A percentile compares a stretch with the other conserved stretches of the same genome.
Conservation (phyloP, 2,888 invertebrate species). For the Bellardia bayeri region DNA sequence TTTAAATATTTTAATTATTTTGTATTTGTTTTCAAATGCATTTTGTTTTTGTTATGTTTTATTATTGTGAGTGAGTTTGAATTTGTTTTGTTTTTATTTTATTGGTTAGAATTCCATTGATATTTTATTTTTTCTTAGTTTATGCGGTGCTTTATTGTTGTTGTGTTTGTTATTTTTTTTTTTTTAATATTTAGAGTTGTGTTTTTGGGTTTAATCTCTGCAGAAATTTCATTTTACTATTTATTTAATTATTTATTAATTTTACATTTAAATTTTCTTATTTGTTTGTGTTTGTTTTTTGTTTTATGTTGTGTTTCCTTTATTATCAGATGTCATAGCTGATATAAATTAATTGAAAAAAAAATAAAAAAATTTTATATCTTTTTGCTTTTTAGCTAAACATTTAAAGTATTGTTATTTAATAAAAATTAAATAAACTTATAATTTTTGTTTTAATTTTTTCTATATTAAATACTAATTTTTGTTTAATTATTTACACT, state of each 20-base stretch:
- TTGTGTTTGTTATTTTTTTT: constrained; percentile 72
- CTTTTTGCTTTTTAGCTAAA: constrained; percentile 64
- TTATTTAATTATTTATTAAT: constrained; percentile 63
- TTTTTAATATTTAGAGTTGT: constrained; percentile 68
- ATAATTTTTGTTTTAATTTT: constrained; percentile 31
- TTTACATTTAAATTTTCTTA: constrained; percentile 56
- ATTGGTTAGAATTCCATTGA: constrained; percentile 61
- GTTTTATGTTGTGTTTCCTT: constrained; percentile 75
- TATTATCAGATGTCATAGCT: constrained; percentile 84
- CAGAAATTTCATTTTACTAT: constrained; percentile 25
- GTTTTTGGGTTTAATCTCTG: constrained; percentile 57
- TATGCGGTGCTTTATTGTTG: constrained; percentile 72
- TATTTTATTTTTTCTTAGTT: constrained; percentile 64
- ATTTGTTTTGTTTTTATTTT: constrained; percentile 40
- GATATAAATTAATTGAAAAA: constrained; percentile 78
- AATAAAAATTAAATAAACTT: constrained; percentile 29
- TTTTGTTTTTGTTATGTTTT: constrained; percentile 46
- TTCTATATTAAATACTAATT: constrained; percentile 63
- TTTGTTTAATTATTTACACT: constrained; percentile 74
- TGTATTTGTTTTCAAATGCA: constrained; percentile 68
- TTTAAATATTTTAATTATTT: constrained; percentile 58
- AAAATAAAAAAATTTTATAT: constrained; percentile 21
- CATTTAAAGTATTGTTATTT: constrained; percentile 5
- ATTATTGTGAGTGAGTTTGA: constrained; percentile 41
- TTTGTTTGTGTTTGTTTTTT: constrained; percentile 30